Evolutionary conservation across 53 echinoderm and acorn worm genomes (phyloP).

Genomic region (Echinometra lucunter): DNA sequence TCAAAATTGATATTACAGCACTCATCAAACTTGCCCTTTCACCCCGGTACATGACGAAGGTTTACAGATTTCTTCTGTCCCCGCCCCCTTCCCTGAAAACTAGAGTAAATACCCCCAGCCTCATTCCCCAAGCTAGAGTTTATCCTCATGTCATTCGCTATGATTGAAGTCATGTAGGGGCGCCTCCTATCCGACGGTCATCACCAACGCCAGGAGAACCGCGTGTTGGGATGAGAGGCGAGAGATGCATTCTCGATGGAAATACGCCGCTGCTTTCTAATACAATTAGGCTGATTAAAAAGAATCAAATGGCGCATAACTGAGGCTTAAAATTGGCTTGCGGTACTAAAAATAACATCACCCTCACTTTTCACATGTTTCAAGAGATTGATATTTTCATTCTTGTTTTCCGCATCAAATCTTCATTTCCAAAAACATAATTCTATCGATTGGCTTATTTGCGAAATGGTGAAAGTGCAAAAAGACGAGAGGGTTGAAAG

Average conservation of each 20-base stretch:
- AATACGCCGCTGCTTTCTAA: slow-evolving; percentile 8
- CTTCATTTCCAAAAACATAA: not conserved
- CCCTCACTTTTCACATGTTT: not conserved
- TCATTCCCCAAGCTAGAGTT: not conserved
- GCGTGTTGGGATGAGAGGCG: not conserved
- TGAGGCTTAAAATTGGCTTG: slow-evolving; percentile 57
- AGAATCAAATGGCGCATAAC: slow-evolving; percentile 34
- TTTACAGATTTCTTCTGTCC: not conserved
- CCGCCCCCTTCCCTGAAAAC: not conserved
- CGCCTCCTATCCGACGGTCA: not conserved
- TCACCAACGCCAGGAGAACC: not conserved
- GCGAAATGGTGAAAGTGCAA: not conserved
- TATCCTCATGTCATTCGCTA: not conserved
- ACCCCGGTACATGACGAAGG: not conserved
- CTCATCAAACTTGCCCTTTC: not conserved
- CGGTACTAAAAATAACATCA: slow-evolving; percentile 46
- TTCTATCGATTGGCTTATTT: not conserved
- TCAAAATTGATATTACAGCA: not conserved
- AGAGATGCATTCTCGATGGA: not conserved
- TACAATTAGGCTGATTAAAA: slow-evolving; percentile 58
- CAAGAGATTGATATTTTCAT: slow-evolving; percentile 39
- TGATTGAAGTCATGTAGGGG: not conserved
- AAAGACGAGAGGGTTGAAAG: not conserved
- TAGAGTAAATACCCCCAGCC: not conserved
- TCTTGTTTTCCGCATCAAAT: not conserved